phyloP scores from a whole-genome alignment of 2,113 vertebrate genomes.

The Rattus rattus region DNA sequence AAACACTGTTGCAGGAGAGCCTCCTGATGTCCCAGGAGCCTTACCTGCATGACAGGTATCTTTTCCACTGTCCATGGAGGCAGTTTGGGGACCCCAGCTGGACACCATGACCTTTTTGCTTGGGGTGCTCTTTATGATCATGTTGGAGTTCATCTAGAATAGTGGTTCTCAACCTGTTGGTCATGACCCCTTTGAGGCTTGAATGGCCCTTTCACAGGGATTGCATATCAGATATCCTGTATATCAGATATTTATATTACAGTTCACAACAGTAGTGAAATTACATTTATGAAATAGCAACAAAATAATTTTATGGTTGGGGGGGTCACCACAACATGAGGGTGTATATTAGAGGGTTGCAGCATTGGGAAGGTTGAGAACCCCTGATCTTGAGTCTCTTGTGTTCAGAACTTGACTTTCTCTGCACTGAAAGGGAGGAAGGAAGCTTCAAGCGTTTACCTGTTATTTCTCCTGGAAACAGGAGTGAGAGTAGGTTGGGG shows the following conservation, averaged over 20 bases:
- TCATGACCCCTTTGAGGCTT: background rate
- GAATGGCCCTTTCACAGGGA: background rate
- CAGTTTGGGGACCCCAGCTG: background rate
- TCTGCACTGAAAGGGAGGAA: background rate
- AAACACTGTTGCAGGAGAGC: background rate
- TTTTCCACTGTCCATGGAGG: fast-evolving
- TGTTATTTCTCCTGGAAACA: too few relatives aligned
- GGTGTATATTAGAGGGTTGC: background rate
- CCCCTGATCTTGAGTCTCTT: too few relatives aligned
- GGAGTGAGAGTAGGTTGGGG: too few relatives aligned
- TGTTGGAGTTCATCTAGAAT: background rate
- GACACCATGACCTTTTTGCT: fast-evolving
- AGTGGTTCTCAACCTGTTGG: background rate
- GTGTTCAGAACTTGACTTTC: background rate
- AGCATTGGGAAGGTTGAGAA: background rate
- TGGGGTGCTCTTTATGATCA: fast-evolving
- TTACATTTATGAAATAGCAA: too few relatives aligned
- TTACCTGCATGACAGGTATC: fast-evolving
- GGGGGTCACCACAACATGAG: background rate
- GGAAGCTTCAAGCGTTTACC: fast-evolving
- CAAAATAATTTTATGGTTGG: background rate
- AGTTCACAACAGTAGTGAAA: background rate
- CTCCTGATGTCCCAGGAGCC: fast-evolving
- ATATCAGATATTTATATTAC: background rate
- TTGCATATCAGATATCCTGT: background rate